Evolutionary conservation across 2,113 vertebrate genomes (phyloP), one percentile per base, ranked within the genome.

Genomic region (Gorilla gorilla): DNA sequence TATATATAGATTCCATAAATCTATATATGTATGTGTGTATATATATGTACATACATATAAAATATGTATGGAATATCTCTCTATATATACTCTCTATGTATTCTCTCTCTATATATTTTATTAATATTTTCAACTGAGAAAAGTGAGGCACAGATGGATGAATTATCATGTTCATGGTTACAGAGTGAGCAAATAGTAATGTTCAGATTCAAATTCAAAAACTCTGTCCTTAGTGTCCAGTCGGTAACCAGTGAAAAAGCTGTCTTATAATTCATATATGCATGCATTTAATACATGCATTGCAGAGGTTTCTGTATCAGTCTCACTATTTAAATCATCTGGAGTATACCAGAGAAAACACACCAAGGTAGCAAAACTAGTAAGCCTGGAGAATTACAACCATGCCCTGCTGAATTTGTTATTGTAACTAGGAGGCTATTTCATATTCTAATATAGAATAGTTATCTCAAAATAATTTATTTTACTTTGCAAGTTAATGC

Each of bases 301-400:
- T 48, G 12, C 6, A 20, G n/a, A n/a, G 57, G 55, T 95, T 94
- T 88, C 59, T 18, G 25, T 97, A 79, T 96, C 78, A 79, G 95
- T 97, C 96, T 96, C 96, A 76, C 93, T 95, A 52, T 16, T 96
- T 73, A 97, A 97, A 95, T 4, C 48, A 82, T 97, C 96, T 94
- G 93, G 73, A 90, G 89, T 81, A 93, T 48, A 96, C 94, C 91
- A 92, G 88, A 97, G 96, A 94, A 97, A 94, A 92, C 84, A 68
- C 98, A 76, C 82, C 97, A 97, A 97, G 96, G 97, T 95, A 98
- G 98, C 96, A 96, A 97, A 96, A 95, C 96, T 78, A 96, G 95
- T 68, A 72, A 96, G 97, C 88, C 96, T 92, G 89, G 78, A 95
- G 83, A 22, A 94, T 97, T 88, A 96, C 82, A 73, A 91, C 82